phyloP scores from a whole-genome alignment of 2,888 invertebrate species.

The Ennomos fuscantarius region DNA sequence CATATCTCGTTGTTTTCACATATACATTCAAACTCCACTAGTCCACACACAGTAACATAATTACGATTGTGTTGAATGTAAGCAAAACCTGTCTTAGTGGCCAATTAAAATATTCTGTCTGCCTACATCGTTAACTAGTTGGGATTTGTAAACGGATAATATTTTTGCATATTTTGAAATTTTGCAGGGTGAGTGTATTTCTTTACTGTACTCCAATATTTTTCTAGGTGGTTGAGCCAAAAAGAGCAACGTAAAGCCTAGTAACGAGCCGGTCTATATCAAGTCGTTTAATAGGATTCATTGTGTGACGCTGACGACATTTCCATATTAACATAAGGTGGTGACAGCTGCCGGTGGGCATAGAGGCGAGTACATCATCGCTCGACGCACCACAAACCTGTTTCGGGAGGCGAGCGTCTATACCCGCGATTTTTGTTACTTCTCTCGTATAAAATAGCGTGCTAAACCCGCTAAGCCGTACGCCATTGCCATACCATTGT shows the following conservation, averaged over 20 bases:
- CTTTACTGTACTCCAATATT: no score
- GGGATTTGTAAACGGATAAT: conserved; percentile 13
- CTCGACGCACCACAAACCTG: conserved; percentile 70
- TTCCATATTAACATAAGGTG: conserved; percentile 36
- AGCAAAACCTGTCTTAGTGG: conserved; percentile 42
- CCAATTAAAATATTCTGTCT: conserved; percentile 43
- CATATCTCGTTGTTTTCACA: conserved; percentile 24
- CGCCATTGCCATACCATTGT: conserved; percentile 59
- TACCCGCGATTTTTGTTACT: conserved; percentile 67
- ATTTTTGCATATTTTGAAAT: conserved; percentile 2
- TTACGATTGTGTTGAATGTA: conserved; percentile 35
- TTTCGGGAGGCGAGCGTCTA: conserved; percentile 58
- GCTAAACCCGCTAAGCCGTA: conserved; percentile 70
- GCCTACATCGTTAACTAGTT: conserved; percentile 18
- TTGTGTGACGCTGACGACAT: conserved; percentile 31
- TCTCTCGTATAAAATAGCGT: conserved; percentile 51
- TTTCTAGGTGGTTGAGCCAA: not conserved
- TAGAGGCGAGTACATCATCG: conserved; percentile 53
- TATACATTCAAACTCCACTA: conserved; percentile 30
- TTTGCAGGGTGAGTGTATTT: not conserved
- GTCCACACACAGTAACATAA: conserved; percentile 30
- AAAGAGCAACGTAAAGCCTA: conserved; percentile 1
- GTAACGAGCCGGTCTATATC: conserved; percentile 9
- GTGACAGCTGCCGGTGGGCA: conserved; percentile 61
- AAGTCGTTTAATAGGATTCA: conserved; percentile 23